Evolutionary conservation across 2,113 vertebrate species (phyloP).

Genomic region (Zosterops hypoxanthus): DNA sequence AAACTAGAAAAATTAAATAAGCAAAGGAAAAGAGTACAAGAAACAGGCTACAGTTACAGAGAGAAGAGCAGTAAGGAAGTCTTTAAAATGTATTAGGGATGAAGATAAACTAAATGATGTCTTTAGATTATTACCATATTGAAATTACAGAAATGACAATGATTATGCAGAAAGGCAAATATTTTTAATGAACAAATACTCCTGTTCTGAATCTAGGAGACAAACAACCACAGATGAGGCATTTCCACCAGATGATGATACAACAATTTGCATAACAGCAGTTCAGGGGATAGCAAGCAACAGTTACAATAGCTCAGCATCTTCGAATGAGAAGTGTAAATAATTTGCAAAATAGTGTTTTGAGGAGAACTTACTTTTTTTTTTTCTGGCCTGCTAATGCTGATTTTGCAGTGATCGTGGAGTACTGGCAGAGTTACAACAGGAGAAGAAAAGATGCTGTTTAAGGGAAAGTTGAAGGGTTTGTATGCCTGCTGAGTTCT

Average conservation of each 20-base stretch:
- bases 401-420: background rate
- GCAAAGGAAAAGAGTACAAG: background rate
- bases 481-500: background rate
- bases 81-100: conserved; percentile 14
- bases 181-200: conserved; percentile 34
- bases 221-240: background rate
- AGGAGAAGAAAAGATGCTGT: background rate
- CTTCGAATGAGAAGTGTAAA: background rate
- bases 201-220: conserved; percentile 13
- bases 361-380: background rate
- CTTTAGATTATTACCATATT: conserved; percentile 29
- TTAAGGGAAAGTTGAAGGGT: background rate
- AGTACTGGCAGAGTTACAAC: background rate
- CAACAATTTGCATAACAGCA: conserved; percentile 10
- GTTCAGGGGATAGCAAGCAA: background rate
- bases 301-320: background rate
- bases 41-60: background rate
- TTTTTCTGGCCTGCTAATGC: background rate
- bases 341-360: background rate
- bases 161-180: conserved; percentile 42
- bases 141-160: conserved; percentile 25
- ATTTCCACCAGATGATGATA: conserved; percentile 5
- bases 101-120: background rate
- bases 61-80: background rate
- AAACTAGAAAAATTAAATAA: conserved; percentile 38